Conservation (phyloP, 2,113 vertebrate species). For the Hippolais icterina region DNA sequence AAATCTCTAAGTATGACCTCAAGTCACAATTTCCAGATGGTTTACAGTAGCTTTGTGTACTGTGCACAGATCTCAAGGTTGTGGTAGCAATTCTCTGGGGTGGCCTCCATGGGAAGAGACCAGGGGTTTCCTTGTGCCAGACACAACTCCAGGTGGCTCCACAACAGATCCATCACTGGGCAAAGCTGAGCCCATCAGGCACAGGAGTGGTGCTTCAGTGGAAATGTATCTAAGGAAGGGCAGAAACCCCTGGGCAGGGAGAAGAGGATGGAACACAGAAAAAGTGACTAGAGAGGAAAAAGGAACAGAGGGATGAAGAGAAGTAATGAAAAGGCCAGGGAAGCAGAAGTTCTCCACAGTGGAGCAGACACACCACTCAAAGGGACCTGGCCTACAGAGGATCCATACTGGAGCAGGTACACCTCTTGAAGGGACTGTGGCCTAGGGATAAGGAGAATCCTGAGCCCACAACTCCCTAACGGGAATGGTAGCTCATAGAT, state of each 20-base stretch:
- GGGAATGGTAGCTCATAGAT: not conserved
- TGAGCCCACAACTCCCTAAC: accelerated
- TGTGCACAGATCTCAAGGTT: not conserved
- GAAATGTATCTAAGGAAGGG: not conserved
- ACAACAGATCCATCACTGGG: not conserved
- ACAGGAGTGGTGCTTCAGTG: accelerated
- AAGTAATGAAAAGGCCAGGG: not conserved
- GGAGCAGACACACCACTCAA: not conserved
- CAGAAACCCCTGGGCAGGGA: not conserved
- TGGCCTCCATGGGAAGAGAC: not conserved
- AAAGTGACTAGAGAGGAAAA: not conserved
- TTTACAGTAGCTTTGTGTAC: not conserved
- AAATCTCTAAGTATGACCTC: accelerated
- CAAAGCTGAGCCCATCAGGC: not conserved
- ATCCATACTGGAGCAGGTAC: not conserved
- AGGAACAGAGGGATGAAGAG: not conserved
- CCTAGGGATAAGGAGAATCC: not conserved
- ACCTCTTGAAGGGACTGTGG: not conserved
- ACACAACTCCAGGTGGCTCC: not conserved
- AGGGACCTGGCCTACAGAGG: not conserved
- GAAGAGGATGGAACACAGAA: not conserved
- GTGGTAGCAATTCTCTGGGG: not conserved
- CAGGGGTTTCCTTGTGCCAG: not conserved
- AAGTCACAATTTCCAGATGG: not conserved
- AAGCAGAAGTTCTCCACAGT: not conserved